phyloP scores from a whole-genome alignment of 2,113 vertebrate species.

The Pantherophis guttatus region DNA sequence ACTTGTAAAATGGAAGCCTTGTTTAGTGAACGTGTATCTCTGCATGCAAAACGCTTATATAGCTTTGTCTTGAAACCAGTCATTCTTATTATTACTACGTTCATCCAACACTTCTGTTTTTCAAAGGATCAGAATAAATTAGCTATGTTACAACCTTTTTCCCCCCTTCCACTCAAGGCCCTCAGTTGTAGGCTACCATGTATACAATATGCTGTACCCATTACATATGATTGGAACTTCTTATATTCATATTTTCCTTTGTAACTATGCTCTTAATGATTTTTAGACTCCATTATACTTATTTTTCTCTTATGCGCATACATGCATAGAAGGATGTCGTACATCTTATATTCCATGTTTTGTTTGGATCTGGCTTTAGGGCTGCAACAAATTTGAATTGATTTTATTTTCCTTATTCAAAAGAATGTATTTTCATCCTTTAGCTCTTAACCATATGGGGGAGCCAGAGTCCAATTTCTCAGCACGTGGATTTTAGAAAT shows the following conservation, averaged over 20 bases:
- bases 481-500: background rate
- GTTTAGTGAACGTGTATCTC: too few relatives aligned
- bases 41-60: too few relatives aligned
- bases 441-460: conserved; percentile 36
- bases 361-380: background rate
- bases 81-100: background rate
- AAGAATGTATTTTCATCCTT: background rate
- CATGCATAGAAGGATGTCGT: background rate
- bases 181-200: background rate
- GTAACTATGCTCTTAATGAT: background rate
- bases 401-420: background rate
- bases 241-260: background rate
- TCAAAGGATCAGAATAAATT: background rate
- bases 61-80: background rate
- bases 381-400: background rate
- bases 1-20: background rate
- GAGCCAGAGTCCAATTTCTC: conserved; percentile 16
- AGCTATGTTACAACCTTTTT: background rate
- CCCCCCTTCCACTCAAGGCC: background rate
- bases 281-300: background rate
- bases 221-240: background rate
- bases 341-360: background rate
- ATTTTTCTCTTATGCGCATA: background rate
- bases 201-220: background rate
- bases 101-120: background rate